Base-by-base conservation (phyloP, 1,140 invertebrate species). In the Hyposmocoma kahamanoa region DNA sequence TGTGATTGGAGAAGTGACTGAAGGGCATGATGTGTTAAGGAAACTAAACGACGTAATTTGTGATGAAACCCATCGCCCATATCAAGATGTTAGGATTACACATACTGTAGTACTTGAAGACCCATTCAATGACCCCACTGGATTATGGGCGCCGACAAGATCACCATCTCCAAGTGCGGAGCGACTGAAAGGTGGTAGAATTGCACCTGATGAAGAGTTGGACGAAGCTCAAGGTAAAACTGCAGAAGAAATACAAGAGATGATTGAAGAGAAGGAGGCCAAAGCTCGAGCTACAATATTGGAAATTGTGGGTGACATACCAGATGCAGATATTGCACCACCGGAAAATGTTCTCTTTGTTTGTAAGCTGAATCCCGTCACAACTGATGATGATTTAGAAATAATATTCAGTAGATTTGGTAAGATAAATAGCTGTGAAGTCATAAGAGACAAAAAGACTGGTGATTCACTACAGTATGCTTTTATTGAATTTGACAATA, bases 301-400 rank as follows among this genome's bases (percentile, higher is more conserved):
- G 30, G 98, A 99, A 90, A 99, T 99, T 88, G 96, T 99, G 24
- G 98, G 98, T 0, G 98, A 99, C 86, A 87, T 99, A 44, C 98
- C 97, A 0, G 94, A 98, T 88, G 97, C 95, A 30, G 98, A 99
- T 34, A 95, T 98, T 72, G 96, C 96, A 17, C 98, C 98, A 0
- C 97, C 98, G 6, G 98, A 99, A 87, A 99, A 99, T 89, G 97
- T 99, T 9, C 85, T 99, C 0, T 99, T 99, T 88, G 96, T 99
- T 5, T 99, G 98, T 86, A 99, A 99, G 89, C 87, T 99, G n/a
- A 99, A 99, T 89, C 97, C 98, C 20, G 97, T 99, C 0, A 99
- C 98, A 2, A 97, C 92, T 24, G 97, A 98, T 79, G 97, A 99
- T 62, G 97, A 99, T 85, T 87, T 99, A 39, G 96, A 99, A 88